Conservation (phyloP, 2,888 invertebrate species). For the Chymomyza caudatula region DNA sequence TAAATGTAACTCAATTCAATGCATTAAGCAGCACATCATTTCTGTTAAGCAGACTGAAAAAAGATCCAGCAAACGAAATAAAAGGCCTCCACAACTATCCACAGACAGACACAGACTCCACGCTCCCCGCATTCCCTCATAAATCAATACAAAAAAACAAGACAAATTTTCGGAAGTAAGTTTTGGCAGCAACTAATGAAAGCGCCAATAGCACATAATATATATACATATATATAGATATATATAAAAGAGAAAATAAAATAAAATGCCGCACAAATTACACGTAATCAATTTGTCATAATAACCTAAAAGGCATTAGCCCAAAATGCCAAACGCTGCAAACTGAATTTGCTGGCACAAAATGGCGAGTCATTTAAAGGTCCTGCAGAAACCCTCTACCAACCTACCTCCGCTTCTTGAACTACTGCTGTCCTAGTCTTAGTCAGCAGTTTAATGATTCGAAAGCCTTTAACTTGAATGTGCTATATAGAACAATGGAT, state of each 20-base stretch:
- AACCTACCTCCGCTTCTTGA: background rate
- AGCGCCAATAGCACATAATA: constrained; percentile 21
- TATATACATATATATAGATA: too few species aligned
- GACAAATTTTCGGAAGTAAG: constrained; percentile 29
- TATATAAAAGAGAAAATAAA: constrained; percentile 20
- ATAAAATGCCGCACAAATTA: constrained; percentile 37
- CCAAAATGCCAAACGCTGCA: background rate
- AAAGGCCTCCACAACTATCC: background rate
- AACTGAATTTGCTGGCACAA: background rate
- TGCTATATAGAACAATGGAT: background rate
- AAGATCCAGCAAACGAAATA: constrained; percentile 3
- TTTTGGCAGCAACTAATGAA: background rate
- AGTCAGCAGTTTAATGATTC: background rate
- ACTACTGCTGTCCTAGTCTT: background rate
- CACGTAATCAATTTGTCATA: constrained; percentile 69
- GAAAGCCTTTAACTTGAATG: background rate
- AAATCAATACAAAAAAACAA: constrained; percentile 31
- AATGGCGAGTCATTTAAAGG: background rate
- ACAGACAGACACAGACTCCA: background rate
- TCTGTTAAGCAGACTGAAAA: constrained; percentile 29
- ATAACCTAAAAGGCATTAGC: constrained; percentile 35
- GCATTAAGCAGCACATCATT: constrained; percentile 41
- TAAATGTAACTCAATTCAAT: constrained; percentile 44
- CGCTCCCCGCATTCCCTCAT: background rate
- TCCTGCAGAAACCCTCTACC: background rate